A percentile compares a stretch with the other conserved stretches of the same genome.
Evolutionary conservation across 1,140 invertebrate genomes (phyloP).

Genomic region (Tenebrio molitor): DNA sequence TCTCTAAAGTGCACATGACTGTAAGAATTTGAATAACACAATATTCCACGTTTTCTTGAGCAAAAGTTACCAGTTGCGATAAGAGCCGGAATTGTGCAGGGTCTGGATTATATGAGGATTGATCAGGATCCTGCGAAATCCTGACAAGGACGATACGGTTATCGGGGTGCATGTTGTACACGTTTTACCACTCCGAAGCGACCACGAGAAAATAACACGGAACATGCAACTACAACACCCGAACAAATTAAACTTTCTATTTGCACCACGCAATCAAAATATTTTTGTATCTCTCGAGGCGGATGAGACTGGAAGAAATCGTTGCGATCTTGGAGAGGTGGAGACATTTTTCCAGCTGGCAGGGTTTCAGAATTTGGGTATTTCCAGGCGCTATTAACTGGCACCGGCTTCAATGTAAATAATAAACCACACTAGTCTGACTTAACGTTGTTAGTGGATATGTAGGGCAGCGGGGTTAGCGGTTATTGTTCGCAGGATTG

Average conservation of each 20-base stretch:
- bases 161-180: slow-evolving; percentile 8
- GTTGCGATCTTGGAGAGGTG: too few relatives aligned
- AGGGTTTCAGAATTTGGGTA: too few relatives aligned
- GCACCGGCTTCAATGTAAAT: too few relatives aligned
- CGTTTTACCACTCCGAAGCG: slow-evolving; percentile 10
- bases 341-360: too few relatives aligned
- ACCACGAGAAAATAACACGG: slow-evolving; percentile 1
- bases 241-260: slow-evolving; percentile 27
- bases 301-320: too few relatives aligned
- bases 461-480: not conserved
- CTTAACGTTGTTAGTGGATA: too few relatives aligned
- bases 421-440: too few relatives aligned
- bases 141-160: slow-evolving; percentile 1
- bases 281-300: not conserved
- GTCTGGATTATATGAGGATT: slow-evolving; percentile 10
- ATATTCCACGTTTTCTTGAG: not conserved
- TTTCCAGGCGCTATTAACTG: too few relatives aligned
- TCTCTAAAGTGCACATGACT: too few relatives aligned
- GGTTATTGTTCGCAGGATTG: not conserved
- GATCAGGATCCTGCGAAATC: slow-evolving; percentile 1
- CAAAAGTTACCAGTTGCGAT: not conserved
- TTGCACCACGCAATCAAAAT: not conserved
- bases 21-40: too few relatives aligned
- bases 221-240: not conserved
- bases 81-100: not conserved